Base-by-base conservation (phyloP, 1,140 invertebrate species). In the Cotesia glomerata region DNA sequence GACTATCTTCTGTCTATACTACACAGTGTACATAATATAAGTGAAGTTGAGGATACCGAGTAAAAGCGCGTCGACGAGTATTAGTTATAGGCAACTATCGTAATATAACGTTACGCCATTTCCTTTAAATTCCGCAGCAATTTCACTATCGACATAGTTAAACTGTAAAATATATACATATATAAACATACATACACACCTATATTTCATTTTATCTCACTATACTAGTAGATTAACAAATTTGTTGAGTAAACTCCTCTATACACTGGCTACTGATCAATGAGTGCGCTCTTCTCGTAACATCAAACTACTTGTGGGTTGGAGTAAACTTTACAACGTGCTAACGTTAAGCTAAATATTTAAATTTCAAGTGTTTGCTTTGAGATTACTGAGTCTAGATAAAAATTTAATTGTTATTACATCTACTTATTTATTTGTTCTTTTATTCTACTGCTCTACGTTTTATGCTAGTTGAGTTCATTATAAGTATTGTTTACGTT, bases 1-100 rank as follows among this genome's bases (percentile, higher is more conserved):
- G 66, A 68, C 74, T 49, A 63, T 45, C 65, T 68, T 45, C 69
- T 64, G 51, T 54, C 61, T 61, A 36, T 71, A 14, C 45, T n/a
- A 61, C 9, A 14, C 35, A 5, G 35, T 13, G 39, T 7, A 72
- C 18, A 65, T 34, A 63, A 63, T 39, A 65, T 34, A 63, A 63
- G 61, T 62, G 18, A 18, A 26, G 69, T 26, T 26, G 26, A 71
- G 45, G 62, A 72, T n/a, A 52, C 63, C 32, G 39, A 45, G 8
- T 45, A 45, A 45, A 45, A 45, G 39, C 39, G 39, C 39, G 39
- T 45, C 34, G 32, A 36, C 39, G 69, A 45, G 58, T 69, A 59
- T 45, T 49, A 59, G 59, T 49, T 35, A 14, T 35, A 16, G 14
- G 52, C 52, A 58, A 56, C 61, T 26, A 26, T 26, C 26, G 26